Percentiles rank a stretch among this genome's conserved stretches.
Conservation (phyloP, 2,888 invertebrate species). For the Nematopogon swammerdamellus region DNA sequence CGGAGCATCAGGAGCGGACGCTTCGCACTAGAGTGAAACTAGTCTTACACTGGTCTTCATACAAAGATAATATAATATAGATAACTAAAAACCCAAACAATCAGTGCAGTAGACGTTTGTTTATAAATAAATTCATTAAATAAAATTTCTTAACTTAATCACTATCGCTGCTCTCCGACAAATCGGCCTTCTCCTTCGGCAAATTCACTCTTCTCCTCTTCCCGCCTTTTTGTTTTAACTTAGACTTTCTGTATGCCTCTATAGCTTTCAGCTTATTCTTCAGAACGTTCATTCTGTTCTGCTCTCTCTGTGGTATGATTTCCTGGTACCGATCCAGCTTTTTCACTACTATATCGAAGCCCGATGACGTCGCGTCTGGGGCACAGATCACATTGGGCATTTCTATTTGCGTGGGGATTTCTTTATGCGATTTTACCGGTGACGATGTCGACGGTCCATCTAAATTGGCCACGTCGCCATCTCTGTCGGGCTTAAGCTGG, state of each 20-base stretch:
- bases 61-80: too few relatives aligned
- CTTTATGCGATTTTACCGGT: too few relatives aligned
- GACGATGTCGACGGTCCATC: conserved; percentile 12
- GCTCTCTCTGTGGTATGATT: conserved; percentile 72
- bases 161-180: conserved; percentile 66
- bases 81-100: too few relatives aligned
- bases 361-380: conserved; percentile 19
- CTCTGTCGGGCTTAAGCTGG: too few relatives aligned
- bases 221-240: conserved; percentile 55
- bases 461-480: conserved; percentile 9
- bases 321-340: conserved; percentile 47
- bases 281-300: conserved; percentile 59
- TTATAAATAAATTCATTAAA: too few relatives aligned
- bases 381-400: conserved; percentile 27
- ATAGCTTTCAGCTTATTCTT: conserved; percentile 73
- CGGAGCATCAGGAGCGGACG: too few relatives aligned
- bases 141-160: conserved; percentile 25
- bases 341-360: conserved; percentile 28
- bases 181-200: conserved; percentile 60
- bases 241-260: conserved; percentile 66
- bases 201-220: conserved; percentile 35
- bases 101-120: too few relatives aligned
- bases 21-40: too few relatives aligned
- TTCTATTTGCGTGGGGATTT: conserved; percentile 12
- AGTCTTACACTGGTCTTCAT: too few relatives aligned